Evolutionary conservation across 2,797 vertebrate genomes (phyloP).

Genomic region (Chelon auratus): DNA sequence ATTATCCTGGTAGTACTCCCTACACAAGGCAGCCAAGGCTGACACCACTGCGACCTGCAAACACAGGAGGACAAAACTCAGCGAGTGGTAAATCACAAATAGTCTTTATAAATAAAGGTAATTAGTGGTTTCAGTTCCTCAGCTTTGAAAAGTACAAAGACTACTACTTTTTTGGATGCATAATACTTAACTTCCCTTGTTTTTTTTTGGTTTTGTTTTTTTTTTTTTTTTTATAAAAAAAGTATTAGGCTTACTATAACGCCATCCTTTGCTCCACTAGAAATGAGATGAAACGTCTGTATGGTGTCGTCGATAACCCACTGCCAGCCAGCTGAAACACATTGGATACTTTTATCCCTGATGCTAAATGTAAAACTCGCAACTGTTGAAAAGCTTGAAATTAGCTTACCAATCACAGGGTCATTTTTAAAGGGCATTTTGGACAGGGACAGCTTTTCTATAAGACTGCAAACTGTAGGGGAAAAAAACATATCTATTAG

Average conservation of each 20-base stretch:
- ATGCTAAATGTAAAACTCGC: background rate
- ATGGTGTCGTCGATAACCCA: conserved; percentile 92
- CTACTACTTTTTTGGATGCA: too few relatives aligned
- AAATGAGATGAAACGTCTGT: conserved; percentile 86
- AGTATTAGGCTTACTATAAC: conserved; percentile 83
- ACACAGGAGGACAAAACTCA: conserved; percentile 4
- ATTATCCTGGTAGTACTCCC: conserved; percentile 85
- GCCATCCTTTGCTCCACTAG: conserved; percentile 79
- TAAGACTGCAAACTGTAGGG: conserved; percentile 89
- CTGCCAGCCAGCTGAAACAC: conserved; percentile 90
- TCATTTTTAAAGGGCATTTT: conserved; percentile 91
- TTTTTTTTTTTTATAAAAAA: background rate
- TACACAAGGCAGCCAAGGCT: conserved; percentile 89
- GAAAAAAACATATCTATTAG: background rate
- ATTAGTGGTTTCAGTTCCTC: background rate
- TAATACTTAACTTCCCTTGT: too few relatives aligned
- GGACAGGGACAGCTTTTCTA: conserved; percentile 92
- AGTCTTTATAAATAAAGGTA: background rate
- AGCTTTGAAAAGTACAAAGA: background rate
- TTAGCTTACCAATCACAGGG: conserved; percentile 86
- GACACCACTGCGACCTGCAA: conserved; percentile 86
- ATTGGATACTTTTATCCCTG: background rate
- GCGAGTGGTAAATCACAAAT: background rate
- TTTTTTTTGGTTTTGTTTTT: too few relatives aligned
- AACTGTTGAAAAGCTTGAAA: background rate